A percentile compares a stretch with the other conserved stretches of the same genome.
phyloP scores from a whole-genome alignment of 2,113 vertebrate species.

The Protobothrops flavoviridis region DNA sequence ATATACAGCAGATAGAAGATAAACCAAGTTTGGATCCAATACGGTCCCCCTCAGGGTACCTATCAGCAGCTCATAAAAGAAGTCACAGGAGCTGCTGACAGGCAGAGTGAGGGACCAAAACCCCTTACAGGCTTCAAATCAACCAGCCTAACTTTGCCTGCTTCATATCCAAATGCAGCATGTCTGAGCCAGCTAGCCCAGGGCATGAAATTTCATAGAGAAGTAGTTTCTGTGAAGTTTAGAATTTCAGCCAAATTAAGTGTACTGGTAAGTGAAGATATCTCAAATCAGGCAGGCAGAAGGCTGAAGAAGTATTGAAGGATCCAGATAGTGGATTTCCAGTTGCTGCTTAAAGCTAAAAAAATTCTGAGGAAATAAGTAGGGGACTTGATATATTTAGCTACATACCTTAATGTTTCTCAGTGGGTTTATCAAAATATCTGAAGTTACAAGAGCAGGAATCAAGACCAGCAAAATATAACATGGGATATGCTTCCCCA shows the following conservation, averaged over 20 bases:
- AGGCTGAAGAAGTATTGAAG: background rate
- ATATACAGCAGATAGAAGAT: background rate
- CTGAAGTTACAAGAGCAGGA: slow-evolving; percentile 53
- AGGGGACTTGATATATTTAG: background rate
- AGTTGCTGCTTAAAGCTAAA: background rate
- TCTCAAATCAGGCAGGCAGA: background rate
- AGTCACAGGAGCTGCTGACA: background rate
- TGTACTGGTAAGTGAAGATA: background rate
- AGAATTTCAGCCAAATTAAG: background rate
- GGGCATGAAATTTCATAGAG: background rate
- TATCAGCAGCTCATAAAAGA: background rate
- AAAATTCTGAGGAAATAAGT: background rate
- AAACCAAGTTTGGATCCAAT: background rate
- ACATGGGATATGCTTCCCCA: slow-evolving; percentile 53
- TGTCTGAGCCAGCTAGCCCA: background rate
- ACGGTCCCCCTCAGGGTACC: background rate
- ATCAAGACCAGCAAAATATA: slow-evolving; percentile 47
- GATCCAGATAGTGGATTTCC: background rate
- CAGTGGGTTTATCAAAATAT: slow-evolving; percentile 47
- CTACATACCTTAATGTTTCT: slow-evolving; percentile 70
- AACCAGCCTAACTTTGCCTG: background rate
- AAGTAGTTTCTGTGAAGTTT: background rate
- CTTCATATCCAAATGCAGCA: background rate
- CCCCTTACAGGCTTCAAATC: background rate
- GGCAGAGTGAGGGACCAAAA: background rate